These are phyloP conservation scores for Eretmochelys imbricata DNA, from an alignment of 2,113 vertebrate species.

Conservation along the genomic window DNA sequence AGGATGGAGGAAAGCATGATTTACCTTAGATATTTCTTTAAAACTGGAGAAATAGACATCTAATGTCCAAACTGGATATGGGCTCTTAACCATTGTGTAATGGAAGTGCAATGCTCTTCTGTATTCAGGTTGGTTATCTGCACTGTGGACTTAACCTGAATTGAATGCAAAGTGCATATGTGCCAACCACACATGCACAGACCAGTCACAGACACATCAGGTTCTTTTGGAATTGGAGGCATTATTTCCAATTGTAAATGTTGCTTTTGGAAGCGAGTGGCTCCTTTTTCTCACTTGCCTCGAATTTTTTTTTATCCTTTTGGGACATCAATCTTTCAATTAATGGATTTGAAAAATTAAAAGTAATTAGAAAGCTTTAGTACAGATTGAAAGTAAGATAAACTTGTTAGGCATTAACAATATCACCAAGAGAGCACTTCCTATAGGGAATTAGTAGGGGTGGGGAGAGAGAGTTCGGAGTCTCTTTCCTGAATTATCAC, in stretches of 20 bases:
- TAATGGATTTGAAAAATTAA: conserved; percentile 58
- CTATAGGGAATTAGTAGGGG: conserved; percentile 32
- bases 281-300: not conserved
- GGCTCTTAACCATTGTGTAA: not conserved
- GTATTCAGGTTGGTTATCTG: not conserved
- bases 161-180: not conserved
- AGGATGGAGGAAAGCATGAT: not conserved
- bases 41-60: not conserved
- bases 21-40: not conserved
- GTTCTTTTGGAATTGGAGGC: not conserved
- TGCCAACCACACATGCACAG: not conserved
- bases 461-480: conserved; percentile 8
- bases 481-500: conserved; percentile 59
- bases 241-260: fast-evolving
- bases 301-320: conserved; percentile 14
- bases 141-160: not conserved
- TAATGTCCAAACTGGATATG: not conserved
- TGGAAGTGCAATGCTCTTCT: not conserved
- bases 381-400: conserved; percentile 39
- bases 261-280: not conserved
- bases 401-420: conserved; percentile 47
- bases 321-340: conserved; percentile 25
- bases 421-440: conserved; percentile 35
- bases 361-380: conserved; percentile 59
- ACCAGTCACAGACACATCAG: not conserved